Conservation (phyloP, 2,888 invertebrate species). For the Perithous albicinctus region DNA sequence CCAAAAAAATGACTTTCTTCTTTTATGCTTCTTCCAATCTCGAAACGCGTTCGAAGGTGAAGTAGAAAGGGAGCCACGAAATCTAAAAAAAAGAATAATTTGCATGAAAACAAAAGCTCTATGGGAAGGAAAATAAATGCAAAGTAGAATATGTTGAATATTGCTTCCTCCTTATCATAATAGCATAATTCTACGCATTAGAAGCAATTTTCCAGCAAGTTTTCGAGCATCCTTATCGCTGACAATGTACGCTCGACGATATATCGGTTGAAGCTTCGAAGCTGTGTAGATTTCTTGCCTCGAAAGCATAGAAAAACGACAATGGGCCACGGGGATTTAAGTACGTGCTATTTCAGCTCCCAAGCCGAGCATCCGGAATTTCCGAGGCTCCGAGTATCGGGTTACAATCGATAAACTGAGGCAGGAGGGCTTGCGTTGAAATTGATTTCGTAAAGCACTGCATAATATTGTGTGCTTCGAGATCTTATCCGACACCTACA, state of each 20-base stretch:
- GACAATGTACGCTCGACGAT: slow-evolving; percentile 33
- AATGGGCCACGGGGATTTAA: neutral
- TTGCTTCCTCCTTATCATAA: neutral
- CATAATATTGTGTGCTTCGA: slow-evolving; percentile 38
- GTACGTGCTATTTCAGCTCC: slow-evolving; percentile 23
- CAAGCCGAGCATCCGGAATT: slow-evolving; percentile 41
- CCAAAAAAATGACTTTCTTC: too few species aligned
- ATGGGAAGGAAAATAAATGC: too few species aligned
- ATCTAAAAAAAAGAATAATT: too few species aligned
- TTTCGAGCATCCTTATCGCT: slow-evolving; percentile 22
- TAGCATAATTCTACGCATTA: neutral
- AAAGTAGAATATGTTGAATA: too few species aligned
- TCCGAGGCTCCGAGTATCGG: slow-evolving; percentile 26
- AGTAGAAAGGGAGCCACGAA: too few species aligned
- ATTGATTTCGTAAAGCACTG: slow-evolving; percentile 56
- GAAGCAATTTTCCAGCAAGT: neutral
- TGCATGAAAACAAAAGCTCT: too few species aligned
- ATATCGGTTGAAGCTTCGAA: slow-evolving; percentile 12
- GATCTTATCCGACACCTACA: slow-evolving; percentile 10
- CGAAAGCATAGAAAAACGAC: neutral
- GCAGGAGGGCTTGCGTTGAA: slow-evolving; percentile 37
- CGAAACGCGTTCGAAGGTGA: too few species aligned
- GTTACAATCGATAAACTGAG: slow-evolving; percentile 22
- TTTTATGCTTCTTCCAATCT: too few species aligned
- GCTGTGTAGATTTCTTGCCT: slow-evolving; percentile 8